A percentile compares a stretch with the other conserved stretches of the same genome.
These are phyloP conservation scores for Andrena dorsata DNA, from an alignment of 2,888 invertebrate genomes.

Conservation along the genomic window DNA sequence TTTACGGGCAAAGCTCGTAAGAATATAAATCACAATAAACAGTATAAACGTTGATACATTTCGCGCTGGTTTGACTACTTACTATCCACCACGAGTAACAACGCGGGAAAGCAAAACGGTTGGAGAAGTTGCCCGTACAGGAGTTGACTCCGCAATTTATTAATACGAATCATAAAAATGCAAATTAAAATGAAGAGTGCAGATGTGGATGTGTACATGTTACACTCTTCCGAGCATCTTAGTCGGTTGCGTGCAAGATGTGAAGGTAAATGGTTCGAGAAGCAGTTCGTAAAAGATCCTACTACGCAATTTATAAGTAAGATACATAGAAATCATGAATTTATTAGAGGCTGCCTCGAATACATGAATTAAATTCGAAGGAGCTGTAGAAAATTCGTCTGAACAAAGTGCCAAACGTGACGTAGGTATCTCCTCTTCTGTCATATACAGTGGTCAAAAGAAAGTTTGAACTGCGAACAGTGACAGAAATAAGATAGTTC, in stretches of 20 bases:
- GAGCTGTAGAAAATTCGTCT: not conserved
- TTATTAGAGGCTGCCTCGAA: not conserved
- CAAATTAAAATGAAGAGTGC: not conserved
- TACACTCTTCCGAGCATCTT: slow-evolving; percentile 10
- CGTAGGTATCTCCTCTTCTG: not conserved
- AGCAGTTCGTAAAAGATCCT: not conserved
- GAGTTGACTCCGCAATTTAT: slow-evolving; percentile 1
- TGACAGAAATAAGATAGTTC: no score
- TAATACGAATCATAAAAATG: not conserved
- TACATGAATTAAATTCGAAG: not conserved
- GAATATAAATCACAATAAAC: not conserved
- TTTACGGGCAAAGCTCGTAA: not conserved
- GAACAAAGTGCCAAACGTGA: not conserved
- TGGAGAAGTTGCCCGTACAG: not conserved
- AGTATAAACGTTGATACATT: no score
- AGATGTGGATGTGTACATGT: slow-evolving; percentile 2
- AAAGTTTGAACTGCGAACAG: no score
- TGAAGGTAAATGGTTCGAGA: slow-evolving; percentile 2
- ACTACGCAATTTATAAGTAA: not conserved
- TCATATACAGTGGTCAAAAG: no score
- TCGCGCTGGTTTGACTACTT: not conserved
- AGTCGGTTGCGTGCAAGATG: not conserved
- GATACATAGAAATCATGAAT: slow-evolving; percentile 1
- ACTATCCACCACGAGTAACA: not conserved
- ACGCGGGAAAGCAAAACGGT: not conserved